These are phyloP conservation scores for Malurus leucopterus DNA, from an alignment of 2,797 vertebrate genomes.

Conservation along the genomic window DNA sequence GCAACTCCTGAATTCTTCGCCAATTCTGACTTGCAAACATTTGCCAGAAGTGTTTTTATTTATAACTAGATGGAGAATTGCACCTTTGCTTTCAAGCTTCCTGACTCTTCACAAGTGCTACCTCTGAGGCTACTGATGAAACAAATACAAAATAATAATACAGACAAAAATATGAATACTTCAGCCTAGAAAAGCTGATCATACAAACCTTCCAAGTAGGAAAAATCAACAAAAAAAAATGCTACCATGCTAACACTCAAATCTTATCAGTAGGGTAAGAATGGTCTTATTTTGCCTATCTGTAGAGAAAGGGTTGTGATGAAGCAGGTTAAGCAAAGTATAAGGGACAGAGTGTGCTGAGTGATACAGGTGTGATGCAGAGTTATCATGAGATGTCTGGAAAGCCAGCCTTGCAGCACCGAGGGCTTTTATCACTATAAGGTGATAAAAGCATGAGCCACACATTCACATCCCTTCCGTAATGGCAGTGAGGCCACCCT, in stretches of 20 bases:
- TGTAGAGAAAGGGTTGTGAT: neutral
- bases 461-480: fast-evolving
- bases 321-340: neutral
- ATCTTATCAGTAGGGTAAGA: neutral
- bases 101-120: neutral
- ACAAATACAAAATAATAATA: neutral
- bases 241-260: neutral
- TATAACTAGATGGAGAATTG: neutral
- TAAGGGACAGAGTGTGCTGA: neutral
- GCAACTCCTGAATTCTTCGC: neutral
- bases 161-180: neutral
- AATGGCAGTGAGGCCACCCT: neutral
- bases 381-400: neutral
- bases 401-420: neutral
- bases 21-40: neutral
- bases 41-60: neutral
- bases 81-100: neutral
- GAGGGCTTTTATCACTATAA: neutral
- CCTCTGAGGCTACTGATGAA: neutral
- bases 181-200: neutral
- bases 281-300: neutral
- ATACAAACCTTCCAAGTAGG: neutral
- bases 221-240: neutral
- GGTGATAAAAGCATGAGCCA: neutral
- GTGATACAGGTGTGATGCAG: neutral